phyloP scores from a whole-genome alignment of 1,140 invertebrate genomes.

The Zophobas morio region DNA sequence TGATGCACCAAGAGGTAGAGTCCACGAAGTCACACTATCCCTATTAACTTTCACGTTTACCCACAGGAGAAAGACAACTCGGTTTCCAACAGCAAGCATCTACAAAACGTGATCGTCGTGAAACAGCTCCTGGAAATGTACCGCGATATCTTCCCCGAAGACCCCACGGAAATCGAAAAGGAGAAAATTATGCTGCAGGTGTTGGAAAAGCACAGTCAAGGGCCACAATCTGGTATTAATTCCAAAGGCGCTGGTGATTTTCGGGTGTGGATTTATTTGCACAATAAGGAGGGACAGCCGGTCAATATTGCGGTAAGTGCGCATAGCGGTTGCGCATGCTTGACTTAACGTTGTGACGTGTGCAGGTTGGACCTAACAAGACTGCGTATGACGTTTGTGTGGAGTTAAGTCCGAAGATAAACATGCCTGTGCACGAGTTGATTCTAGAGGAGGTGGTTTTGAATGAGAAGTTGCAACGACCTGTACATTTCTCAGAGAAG shows the following conservation, averaged over 20 bases:
- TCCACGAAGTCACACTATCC: not conserved
- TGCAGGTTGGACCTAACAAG: conserved; percentile 82
- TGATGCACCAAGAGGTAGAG: conserved; percentile 79
- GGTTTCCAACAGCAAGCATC: conserved; percentile 48
- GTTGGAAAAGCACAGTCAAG: conserved; percentile 74
- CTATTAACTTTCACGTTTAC: conserved; percentile 7
- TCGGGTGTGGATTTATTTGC: conserved; percentile 83
- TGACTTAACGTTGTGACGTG: conserved; percentile 8
- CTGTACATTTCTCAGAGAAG: conserved; percentile 84
- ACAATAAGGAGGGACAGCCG: conserved; percentile 72
- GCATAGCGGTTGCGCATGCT: not conserved
- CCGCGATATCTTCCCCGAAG: conserved; percentile 74
- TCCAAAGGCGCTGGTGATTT: conserved; percentile 83
- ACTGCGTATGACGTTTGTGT: conserved; percentile 81
- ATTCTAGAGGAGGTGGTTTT: conserved; percentile 84
- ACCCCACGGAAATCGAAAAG: conserved; percentile 73
- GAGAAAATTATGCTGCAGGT: conserved; percentile 82
- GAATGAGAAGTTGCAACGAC: conserved; percentile 78
- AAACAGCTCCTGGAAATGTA: conserved; percentile 68
- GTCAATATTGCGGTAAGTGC: conserved; percentile 75
- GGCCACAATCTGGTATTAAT: conserved; percentile 66
- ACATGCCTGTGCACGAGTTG: conserved; percentile 75
- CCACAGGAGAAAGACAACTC: conserved; percentile 56
- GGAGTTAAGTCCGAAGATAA: conserved; percentile 77
- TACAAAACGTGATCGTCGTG: conserved; percentile 59